Conservation (phyloP, 2,113 vertebrate species). For the Xyliphius kryptos region DNA sequence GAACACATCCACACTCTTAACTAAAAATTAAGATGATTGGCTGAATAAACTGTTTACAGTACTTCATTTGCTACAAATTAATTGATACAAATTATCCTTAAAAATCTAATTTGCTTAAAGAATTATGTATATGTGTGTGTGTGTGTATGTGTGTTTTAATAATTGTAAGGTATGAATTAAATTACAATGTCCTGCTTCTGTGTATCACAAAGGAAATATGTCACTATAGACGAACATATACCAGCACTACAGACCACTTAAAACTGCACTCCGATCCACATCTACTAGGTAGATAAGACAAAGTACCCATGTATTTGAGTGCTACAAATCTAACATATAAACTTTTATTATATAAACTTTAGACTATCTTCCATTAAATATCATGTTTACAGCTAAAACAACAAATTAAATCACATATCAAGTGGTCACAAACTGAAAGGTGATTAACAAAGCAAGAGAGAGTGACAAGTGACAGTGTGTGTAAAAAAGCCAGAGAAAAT, state of each 20-base stretch:
- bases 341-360: too few species aligned
- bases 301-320: slow-evolving; percentile 85
- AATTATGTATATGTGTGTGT: too few species aligned
- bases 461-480: neutral
- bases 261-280: slow-evolving; percentile 56
- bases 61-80: too few species aligned
- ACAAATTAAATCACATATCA: slow-evolving; percentile 39
- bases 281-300: slow-evolving; percentile 63
- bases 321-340: slow-evolving; percentile 39
- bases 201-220: slow-evolving; percentile 44
- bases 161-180: slow-evolving; percentile 39
- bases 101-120: too few species aligned
- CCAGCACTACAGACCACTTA: slow-evolving; percentile 51
- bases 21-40: too few species aligned
- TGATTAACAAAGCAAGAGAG: slow-evolving; percentile 34
- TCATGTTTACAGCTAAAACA: slow-evolving; percentile 51
- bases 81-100: too few species aligned
- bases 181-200: slow-evolving; percentile 58
- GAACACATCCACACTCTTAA: too few species aligned
- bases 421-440: slow-evolving; percentile 57
- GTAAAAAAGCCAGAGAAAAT: slow-evolving; percentile 7
- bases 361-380: slow-evolving; percentile 57
- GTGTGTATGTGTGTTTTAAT: too few species aligned
- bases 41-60: too few species aligned
- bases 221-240: slow-evolving; percentile 46